These are phyloP conservation scores for Myiothlypis chrysogaster DNA, from an alignment of 2,797 vertebrate genomes.

Conservation along the genomic window DNA sequence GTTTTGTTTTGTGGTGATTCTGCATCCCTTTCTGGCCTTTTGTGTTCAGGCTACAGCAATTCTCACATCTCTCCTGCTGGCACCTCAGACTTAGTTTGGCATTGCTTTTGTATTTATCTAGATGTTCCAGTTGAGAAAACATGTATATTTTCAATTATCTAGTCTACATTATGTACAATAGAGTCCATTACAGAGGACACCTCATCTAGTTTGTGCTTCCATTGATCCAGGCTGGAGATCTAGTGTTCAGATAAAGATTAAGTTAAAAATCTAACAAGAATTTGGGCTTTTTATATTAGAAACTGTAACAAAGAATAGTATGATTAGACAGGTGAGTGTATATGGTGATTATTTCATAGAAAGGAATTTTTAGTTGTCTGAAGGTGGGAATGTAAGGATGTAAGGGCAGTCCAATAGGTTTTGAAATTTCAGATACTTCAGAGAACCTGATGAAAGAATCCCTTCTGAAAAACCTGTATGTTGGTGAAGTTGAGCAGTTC, in stretches of 20 bases:
- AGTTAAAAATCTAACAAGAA: background rate
- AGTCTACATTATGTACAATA: background rate
- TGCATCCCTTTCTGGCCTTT: background rate
- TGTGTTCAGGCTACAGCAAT: background rate
- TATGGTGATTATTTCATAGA: background rate
- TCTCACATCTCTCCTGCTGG: background rate
- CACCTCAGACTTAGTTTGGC: background rate
- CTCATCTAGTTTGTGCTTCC: background rate
- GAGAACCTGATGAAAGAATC: background rate
- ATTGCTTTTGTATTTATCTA: background rate
- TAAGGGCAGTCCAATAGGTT: background rate
- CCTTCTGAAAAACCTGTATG: background rate
- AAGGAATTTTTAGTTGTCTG: background rate
- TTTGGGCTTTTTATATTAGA: background rate
- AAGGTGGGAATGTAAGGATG: background rate
- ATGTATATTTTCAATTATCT: background rate
- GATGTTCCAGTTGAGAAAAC: background rate
- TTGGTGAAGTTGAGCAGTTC: background rate
- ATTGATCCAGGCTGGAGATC: background rate
- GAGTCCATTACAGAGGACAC: background rate
- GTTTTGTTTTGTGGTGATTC: background rate
- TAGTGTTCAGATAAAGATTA: background rate
- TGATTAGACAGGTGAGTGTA: background rate
- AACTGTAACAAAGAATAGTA: background rate
- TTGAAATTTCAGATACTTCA: background rate